phyloP scores from a whole-genome alignment of 2,888 invertebrate genomes.

The Apoda limacodes region DNA sequence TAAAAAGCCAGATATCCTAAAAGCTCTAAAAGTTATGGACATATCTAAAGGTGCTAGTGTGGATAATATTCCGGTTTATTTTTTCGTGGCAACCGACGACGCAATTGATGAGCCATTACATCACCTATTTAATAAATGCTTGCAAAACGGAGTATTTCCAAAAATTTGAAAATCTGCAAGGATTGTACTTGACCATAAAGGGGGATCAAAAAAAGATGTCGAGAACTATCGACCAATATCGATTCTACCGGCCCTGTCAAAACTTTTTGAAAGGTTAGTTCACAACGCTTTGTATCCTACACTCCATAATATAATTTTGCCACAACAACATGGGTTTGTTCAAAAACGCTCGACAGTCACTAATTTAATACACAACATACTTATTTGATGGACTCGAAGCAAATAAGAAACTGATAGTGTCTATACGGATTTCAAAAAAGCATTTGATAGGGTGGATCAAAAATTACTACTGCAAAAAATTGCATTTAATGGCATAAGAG shows the following conservation, averaged over 20 bases:
- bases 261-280: conserved; percentile 18
- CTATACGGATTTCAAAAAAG: no score
- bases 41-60: no score
- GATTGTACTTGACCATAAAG: conserved; percentile 14
- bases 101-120: no score
- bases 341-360: conserved; percentile 15
- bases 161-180: conserved; percentile 15
- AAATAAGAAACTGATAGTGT: no score
- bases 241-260: conserved; percentile 13
- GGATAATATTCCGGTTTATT: no score
- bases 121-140: conserved; percentile 6
- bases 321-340: conserved; percentile 19
- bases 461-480: no score
- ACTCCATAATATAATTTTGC: conserved; percentile 12
- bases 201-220: conserved; percentile 10
- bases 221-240: conserved; percentile 18
- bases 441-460: no score
- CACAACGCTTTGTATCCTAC: conserved; percentile 15
- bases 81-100: no score
- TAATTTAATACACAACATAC: conserved; percentile 12
- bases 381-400: no score
- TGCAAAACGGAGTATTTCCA: conserved; percentile 13
- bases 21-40: no score
- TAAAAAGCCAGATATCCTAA: no score
- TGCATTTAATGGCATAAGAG: no score